Conservation (phyloP, 2,888 invertebrate species). For the Priocnemis perturbator region DNA sequence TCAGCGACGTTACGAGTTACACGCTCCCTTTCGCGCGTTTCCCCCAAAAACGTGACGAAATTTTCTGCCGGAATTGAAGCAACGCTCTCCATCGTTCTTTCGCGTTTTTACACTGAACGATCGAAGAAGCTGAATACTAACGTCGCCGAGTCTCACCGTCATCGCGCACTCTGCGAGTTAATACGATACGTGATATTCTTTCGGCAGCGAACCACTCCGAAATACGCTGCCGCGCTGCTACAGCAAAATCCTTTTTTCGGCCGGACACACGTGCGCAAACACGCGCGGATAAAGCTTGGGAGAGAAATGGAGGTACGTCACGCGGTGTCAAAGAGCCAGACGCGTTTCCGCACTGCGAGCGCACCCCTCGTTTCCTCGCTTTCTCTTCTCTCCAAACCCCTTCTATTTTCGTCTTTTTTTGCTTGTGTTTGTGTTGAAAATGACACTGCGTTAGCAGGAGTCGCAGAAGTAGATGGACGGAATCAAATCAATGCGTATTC, state of each 20-base stretch:
- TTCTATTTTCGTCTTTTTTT: constrained; percentile 10
- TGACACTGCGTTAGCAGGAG: constrained; percentile 22
- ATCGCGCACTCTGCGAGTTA: too few relatives aligned
- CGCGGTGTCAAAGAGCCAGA: constrained; percentile 5
- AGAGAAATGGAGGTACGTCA: constrained; percentile 6
- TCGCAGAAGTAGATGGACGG: constrained; percentile 7
- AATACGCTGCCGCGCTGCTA: too few relatives aligned
- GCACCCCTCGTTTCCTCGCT: constrained; percentile 7
- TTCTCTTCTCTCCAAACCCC: constrained; percentile 1
- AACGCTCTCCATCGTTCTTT: neutral
- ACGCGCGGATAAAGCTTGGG: neutral
- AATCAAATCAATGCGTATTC: too few relatives aligned
- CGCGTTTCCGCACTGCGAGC: constrained; percentile 8
- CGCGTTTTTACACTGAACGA: too few relatives aligned
- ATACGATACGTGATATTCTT: too few relatives aligned
- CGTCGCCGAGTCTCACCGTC: too few relatives aligned
- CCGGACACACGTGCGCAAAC: neutral
- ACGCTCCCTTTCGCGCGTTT: neutral
- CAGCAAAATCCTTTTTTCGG: neutral
- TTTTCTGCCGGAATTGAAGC: neutral
- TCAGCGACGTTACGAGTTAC: constrained; percentile 44
- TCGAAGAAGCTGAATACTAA: too few relatives aligned
- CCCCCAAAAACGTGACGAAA: neutral
- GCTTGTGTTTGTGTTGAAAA: constrained; percentile 25
- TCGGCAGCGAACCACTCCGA: too few relatives aligned